Evolutionary conservation across 2,797 vertebrate species (phyloP).

Genomic region (Darevskia mixta): DNA sequence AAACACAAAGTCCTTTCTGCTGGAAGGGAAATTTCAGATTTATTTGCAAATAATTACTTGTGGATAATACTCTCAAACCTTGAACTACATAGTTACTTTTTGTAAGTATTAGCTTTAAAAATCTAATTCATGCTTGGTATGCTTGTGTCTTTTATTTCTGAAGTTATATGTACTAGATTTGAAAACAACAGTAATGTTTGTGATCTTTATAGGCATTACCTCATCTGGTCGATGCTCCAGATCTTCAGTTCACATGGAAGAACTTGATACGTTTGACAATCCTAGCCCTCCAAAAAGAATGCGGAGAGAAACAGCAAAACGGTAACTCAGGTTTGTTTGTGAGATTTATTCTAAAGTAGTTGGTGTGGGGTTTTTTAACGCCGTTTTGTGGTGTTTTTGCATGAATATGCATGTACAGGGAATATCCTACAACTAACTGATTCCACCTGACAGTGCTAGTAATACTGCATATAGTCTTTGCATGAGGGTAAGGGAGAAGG

Average conservation of each 20-base stretch:
- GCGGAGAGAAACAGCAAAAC: constrained; percentile 76
- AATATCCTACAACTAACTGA: not conserved
- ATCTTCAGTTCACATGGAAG: constrained; percentile 55
- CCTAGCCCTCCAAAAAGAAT: constrained; percentile 79
- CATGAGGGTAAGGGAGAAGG: not conserved
- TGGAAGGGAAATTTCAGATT: not conserved
- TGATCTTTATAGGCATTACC: constrained; percentile 77
- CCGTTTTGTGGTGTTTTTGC: not conserved
- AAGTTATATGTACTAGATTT: constrained; percentile 53
- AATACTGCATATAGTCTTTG: not conserved
- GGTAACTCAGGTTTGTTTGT: constrained; percentile 68
- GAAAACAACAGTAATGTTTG: constrained; percentile 47
- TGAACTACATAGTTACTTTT: not conserved
- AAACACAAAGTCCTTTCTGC: not conserved
- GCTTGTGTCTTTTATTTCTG: not conserved
- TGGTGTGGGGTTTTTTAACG: not conserved
- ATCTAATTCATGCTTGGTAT: not conserved
- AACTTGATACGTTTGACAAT: constrained; percentile 64
- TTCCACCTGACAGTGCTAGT: not conserved
- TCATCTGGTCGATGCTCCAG: constrained; percentile 70
- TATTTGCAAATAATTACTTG: not conserved
- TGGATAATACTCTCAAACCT: not conserved
- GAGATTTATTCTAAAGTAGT: constrained; percentile 18
- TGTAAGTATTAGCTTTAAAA: not conserved
- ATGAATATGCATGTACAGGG: not conserved